Percentiles rank a stretch among this genome's conserved stretches.
Evolutionary conservation across 2,797 vertebrate genomes (phyloP).

Genomic region (Cercopithecus mitis): DNA sequence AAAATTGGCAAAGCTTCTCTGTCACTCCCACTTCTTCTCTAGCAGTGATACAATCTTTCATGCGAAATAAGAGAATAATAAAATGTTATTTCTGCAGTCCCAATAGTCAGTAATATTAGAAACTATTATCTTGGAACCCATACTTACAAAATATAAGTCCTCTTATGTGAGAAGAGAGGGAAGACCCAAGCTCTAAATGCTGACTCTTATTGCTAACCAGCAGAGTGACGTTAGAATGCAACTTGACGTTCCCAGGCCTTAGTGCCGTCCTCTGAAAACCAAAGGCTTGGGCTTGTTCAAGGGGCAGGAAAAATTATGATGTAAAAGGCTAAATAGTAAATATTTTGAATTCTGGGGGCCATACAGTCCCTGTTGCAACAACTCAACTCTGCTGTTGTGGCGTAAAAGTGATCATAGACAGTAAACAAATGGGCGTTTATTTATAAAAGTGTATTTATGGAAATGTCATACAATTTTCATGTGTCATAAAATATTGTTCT

Average conservation of each 20-base stretch:
- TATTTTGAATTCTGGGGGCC: neutral
- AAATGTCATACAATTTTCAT: neutral
- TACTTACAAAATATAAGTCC: neutral
- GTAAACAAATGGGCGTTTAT: neutral
- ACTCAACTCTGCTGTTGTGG: neutral
- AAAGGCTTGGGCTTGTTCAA: neutral
- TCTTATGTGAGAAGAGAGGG: neutral
- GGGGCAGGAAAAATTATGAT: neutral
- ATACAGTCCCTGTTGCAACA: neutral
- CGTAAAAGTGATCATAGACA: neutral
- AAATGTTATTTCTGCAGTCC: neutral
- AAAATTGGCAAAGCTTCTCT: conserved; percentile 8
- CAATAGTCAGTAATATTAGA: neutral
- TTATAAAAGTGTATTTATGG: conserved; percentile 23
- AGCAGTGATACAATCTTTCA: conserved; percentile 11
- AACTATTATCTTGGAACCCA: neutral
- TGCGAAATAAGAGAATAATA: conserved; percentile 19
- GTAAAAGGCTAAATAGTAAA: neutral
- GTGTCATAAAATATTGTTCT: conserved; percentile 18
- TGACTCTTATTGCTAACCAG: neutral
- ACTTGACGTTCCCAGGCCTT: neutral
- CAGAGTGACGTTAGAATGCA: neutral
- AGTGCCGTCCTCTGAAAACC: conserved; percentile 18
- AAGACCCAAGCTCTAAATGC: neutral
- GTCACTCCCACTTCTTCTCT: conserved; percentile 41